Evolutionary conservation across 2,113 vertebrate genomes (phyloP), one percentile per base, ranked within the genome.

Genomic region (Xiphorhynchus elegans): DNA sequence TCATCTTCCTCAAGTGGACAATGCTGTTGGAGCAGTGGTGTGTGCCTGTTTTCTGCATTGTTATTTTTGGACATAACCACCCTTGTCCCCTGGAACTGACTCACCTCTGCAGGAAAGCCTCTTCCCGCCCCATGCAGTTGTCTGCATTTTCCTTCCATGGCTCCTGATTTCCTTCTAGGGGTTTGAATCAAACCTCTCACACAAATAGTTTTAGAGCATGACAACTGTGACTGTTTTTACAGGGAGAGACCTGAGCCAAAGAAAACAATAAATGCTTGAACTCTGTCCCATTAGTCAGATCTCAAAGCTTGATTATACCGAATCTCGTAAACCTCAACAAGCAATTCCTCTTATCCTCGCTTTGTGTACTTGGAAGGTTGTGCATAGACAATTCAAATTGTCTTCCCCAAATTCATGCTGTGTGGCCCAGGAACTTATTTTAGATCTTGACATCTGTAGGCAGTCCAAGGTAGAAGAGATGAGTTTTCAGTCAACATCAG

Each of bases 41-140:
- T 67, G 44, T 66, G 29, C 29, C 47, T 89, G 42, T 80, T 72
- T 81, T 86, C 81, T 87, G 39, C 0, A 1, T 25, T 68, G 52
- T 73, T 87, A 78, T 87, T 95, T 94, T 91, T 80, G 75, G 70
- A 79, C 1, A 5, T 44, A 75, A 52, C 12, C 0, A 0, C 69
- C 40, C 62, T 94, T 85, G 64, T 90, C 20, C n/a, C 33, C 84
- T 95, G 89, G 87, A 96, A 87, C 94, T 95, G 91, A 95, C 91
- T 96, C 94, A 96, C 70, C 78, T 91, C 93, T 83, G 31, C 89
- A 95, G 91, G 91, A 96, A 97, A 87, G 53, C 66, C 33, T 95
- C 44, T 87, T 72, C 37, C 73, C 47, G 8, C 63, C 11, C 14
- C 5, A 17, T 50, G 58, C 35, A 62, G 88, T 74, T 15, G 24